Conservation (phyloP, 2,888 invertebrate species). For the Tachina fera region DNA sequence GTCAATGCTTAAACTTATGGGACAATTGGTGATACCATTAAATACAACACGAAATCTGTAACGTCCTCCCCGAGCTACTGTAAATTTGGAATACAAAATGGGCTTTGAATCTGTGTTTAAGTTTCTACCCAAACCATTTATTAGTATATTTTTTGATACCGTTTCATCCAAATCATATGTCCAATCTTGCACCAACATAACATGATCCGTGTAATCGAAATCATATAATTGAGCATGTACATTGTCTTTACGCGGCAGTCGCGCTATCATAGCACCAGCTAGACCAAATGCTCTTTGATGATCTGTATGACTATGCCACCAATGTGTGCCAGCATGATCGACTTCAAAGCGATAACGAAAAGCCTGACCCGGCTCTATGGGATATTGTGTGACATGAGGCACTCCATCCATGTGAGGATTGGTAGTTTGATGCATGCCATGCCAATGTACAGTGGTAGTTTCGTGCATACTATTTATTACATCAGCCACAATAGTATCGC, state of each 20-base stretch:
- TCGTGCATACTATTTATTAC: slow-evolving; percentile 79
- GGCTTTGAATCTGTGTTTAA: slow-evolving; percentile 71
- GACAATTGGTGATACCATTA: slow-evolving; percentile 80
- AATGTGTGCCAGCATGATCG: slow-evolving; percentile 79
- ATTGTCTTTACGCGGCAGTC: slow-evolving; percentile 75
- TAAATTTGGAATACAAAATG: slow-evolving; percentile 76
- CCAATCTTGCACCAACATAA: slow-evolving; percentile 80
- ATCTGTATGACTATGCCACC: slow-evolving; percentile 81
- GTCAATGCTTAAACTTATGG: slow-evolving; percentile 78
- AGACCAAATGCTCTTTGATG: slow-evolving; percentile 79
- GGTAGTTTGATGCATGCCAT: slow-evolving; percentile 78
- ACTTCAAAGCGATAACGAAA: slow-evolving; percentile 79
- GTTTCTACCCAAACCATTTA: slow-evolving; percentile 79
- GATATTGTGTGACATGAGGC: slow-evolving; percentile 80
- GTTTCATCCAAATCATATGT: slow-evolving; percentile 77
- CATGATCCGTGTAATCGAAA: slow-evolving; percentile 78
- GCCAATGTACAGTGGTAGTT: slow-evolving; percentile 80
- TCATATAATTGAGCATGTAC: slow-evolving; percentile 78
- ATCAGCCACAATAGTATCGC: slow-evolving; percentile 80
- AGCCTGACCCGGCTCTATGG: slow-evolving; percentile 79
- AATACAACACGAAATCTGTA: slow-evolving; percentile 80
- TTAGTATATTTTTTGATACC: slow-evolving; percentile 77
- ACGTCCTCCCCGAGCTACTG: slow-evolving; percentile 77
- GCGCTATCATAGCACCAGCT: slow-evolving; percentile 77
- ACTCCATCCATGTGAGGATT: slow-evolving; percentile 81